These are phyloP conservation scores for Spisula solida DNA, from an alignment of 2,888 invertebrate species.

Conservation along the genomic window DNA sequence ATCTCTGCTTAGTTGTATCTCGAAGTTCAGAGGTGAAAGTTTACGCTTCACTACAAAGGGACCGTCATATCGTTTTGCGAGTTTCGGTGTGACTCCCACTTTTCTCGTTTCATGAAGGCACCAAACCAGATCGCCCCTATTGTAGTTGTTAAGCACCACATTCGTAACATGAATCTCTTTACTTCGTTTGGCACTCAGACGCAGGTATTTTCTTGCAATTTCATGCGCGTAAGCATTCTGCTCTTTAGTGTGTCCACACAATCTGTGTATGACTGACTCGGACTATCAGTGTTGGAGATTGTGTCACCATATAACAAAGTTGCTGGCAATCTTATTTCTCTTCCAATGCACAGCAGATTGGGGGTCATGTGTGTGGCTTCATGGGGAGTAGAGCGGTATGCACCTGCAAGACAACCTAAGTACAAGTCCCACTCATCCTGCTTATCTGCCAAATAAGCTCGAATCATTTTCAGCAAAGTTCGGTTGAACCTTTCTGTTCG, in stretches of 20 bases:
- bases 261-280: background rate
- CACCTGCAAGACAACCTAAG: constrained; percentile 43
- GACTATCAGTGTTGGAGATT: background rate
- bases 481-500: constrained; percentile 57
- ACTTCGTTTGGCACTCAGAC: constrained; percentile 33
- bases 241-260: constrained; percentile 5
- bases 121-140: constrained; percentile 58
- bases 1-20: constrained; percentile 37
- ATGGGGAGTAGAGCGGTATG: constrained; percentile 52
- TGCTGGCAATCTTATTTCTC: constrained; percentile 46
- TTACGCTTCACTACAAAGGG: constrained; percentile 55
- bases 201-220: constrained; percentile 55
- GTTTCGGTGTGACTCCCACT: constrained; percentile 52
- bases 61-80: constrained; percentile 54
- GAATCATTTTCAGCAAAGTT: constrained; percentile 52
- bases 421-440: constrained; percentile 65
- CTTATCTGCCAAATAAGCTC: constrained; percentile 55
- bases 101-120: constrained; percentile 52
- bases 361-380: constrained; percentile 56
- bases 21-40: constrained; percentile 40
- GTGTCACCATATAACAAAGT: constrained; percentile 34
- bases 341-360: constrained; percentile 52
- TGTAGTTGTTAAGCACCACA: constrained; percentile 32
- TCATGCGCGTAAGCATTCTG: constrained; percentile 56
- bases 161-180: constrained; percentile 59